phyloP scores from a whole-genome alignment of 1,140 invertebrate species.

The Uloborus diversus region DNA sequence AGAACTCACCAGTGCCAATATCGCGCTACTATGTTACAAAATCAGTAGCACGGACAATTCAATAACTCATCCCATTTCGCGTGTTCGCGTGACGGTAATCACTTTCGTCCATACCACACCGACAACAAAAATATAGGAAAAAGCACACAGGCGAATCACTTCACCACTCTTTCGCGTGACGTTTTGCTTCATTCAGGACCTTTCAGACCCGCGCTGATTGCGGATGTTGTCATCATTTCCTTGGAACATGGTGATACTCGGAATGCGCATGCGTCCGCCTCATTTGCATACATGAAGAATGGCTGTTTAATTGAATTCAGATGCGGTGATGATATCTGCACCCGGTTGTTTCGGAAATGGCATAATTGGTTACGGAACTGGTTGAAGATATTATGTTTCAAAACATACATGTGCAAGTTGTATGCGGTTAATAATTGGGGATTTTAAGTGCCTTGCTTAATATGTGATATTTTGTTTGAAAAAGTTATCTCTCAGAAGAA shows the following conservation, averaged over 20 bases:
- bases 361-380: neutral
- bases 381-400: no score
- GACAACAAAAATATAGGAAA: constrained; percentile 2
- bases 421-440: no score
- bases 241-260: neutral
- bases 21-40: neutral
- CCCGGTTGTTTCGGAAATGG: neutral
- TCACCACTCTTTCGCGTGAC: constrained; percentile 10
- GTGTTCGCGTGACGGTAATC: constrained; percentile 25
- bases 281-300: neutral
- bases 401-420: no score
- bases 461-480: no score
- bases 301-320: constrained; percentile 8
- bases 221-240: constrained; percentile 44
- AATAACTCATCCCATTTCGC: constrained; percentile 9
- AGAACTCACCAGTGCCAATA: no score
- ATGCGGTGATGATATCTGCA: neutral
- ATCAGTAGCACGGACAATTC: neutral
- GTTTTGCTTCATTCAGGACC: neutral
- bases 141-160: neutral
- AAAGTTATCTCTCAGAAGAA: no score
- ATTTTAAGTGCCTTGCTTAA: no score
- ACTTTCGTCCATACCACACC: neutral
- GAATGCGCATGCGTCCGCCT: neutral
- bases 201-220: constrained; percentile 5